These are phyloP conservation scores for Puntigrus tetrazona DNA, from an alignment of 2,113 vertebrate species.

Conservation along the genomic window DNA sequence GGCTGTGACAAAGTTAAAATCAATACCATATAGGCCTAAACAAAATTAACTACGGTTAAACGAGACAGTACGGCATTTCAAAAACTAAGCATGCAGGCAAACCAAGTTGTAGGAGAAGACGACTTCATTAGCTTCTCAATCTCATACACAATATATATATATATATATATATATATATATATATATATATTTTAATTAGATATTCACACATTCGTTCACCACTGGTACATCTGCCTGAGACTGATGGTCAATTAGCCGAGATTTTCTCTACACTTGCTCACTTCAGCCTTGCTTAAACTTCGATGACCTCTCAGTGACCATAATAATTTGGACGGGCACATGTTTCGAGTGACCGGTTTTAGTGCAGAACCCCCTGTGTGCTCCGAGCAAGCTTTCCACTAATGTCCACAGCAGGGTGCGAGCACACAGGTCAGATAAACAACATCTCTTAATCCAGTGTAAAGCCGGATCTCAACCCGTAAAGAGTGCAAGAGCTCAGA, in stretches of 20 bases:
- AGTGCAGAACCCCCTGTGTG: neutral
- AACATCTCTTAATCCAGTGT: slow-evolving; percentile 36
- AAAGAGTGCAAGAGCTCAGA: slow-evolving; percentile 2
- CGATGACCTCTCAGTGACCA: neutral
- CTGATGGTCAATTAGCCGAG: neutral
- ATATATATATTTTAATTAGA: no score
- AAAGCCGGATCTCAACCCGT: neutral
- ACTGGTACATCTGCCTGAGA: neutral
- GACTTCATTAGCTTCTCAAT: neutral
- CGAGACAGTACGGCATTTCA: neutral
- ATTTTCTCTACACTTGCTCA: neutral
- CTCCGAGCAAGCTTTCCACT: neutral
- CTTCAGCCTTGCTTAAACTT: neutral
- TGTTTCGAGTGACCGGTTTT: neutral
- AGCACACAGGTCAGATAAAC: slow-evolving; percentile 40
- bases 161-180: no score
- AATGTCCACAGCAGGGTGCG: neutral
- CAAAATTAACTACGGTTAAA: neutral
- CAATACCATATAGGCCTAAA: neutral
- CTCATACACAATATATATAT: no score
- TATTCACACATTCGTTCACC: neutral
- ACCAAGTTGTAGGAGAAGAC: neutral
- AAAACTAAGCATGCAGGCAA: neutral
- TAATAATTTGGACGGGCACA: neutral
- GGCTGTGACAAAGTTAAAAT: neutral